phyloP scores from a whole-genome alignment of 92 coral and sea anemone genomes.

The Zoanthus sociatus region DNA sequence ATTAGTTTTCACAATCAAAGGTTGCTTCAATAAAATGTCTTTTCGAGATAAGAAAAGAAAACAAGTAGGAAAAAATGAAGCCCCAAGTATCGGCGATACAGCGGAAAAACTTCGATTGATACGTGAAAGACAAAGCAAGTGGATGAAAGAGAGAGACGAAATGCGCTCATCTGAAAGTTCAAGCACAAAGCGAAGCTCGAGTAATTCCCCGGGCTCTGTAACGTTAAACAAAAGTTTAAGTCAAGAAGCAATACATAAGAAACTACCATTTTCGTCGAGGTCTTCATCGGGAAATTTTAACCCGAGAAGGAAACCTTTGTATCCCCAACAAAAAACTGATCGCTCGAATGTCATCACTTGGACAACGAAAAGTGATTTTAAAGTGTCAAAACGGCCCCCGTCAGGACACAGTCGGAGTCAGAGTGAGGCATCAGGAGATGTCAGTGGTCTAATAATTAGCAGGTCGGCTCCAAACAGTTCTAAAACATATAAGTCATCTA shows the following conservation, averaged over 20 bases:
- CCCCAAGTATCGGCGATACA: slow-evolving; percentile 66
- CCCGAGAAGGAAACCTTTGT: slow-evolving; percentile 87
- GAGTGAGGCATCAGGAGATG: slow-evolving; percentile 26
- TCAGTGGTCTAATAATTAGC: slow-evolving; percentile 10
- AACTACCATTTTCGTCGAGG: slow-evolving; percentile 36
- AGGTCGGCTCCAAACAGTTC: slow-evolving; percentile 31
- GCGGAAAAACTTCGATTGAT: slow-evolving; percentile 87
- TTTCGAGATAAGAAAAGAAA: slow-evolving; percentile 70
- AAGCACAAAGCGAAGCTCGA: slow-evolving; percentile 52
- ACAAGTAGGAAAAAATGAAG: slow-evolving; percentile 54
- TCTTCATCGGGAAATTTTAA: slow-evolving; percentile 48
- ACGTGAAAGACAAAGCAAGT: slow-evolving; percentile 85
- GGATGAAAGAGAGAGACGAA: slow-evolving; percentile 95
- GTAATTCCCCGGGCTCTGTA: slow-evolving; percentile 41
- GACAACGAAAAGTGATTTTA: slow-evolving; percentile 77
- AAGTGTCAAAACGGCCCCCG: slow-evolving; percentile 71
- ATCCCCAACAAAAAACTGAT: slow-evolving; percentile 76
- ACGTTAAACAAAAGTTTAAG: slow-evolving; percentile 23
- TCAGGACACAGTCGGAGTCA: slow-evolving; percentile 57
- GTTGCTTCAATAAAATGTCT: slow-evolving; percentile 66
- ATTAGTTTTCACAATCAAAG: background rate
- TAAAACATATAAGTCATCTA: slow-evolving; percentile 68
- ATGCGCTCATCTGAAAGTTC: slow-evolving; percentile 47
- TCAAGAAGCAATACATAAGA: slow-evolving; percentile 13
- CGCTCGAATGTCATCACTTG: slow-evolving; percentile 84